phyloP scores from a whole-genome alignment of 2,113 vertebrate genomes.

The Platichthys flesus region DNA sequence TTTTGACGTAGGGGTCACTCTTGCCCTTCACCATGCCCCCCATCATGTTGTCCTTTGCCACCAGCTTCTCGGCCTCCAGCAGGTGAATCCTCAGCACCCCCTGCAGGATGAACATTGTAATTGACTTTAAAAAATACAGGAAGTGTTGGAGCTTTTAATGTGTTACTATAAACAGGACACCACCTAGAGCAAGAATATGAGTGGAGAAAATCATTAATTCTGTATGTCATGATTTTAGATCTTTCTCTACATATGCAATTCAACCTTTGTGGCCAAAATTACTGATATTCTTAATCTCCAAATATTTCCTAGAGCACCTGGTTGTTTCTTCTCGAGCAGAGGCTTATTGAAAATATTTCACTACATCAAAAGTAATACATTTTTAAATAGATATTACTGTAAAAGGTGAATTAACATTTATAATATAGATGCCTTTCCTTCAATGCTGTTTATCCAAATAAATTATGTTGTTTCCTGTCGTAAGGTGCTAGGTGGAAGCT shows the following conservation, averaged over 20 bases:
- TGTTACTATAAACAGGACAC: not conserved
- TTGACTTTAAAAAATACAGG: conserved; percentile 13
- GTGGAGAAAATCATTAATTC: not conserved
- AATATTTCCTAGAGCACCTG: too few species aligned
- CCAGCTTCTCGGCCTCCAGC: conserved; percentile 88
- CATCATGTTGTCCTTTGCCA: conserved; percentile 91
- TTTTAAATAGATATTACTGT: too few species aligned
- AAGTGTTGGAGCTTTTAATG: not conserved
- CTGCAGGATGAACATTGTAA: conserved; percentile 71
- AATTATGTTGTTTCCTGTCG: too few species aligned
- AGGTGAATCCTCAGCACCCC: conserved; percentile 90
- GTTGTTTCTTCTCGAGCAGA: too few species aligned
- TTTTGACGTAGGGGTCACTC: conserved; percentile 91
- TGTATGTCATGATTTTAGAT: not conserved
- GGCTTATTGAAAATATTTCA: too few species aligned
- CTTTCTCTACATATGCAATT: not conserved
- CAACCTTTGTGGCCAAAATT: not conserved
- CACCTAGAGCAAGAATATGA: not conserved
- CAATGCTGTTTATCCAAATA: too few species aligned
- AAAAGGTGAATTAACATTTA: too few species aligned
- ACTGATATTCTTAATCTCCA: not conserved
- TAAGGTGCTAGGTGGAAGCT: not conserved
- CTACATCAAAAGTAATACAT: too few species aligned
- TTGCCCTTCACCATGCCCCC: conserved; percentile 89
- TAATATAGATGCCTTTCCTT: too few species aligned